These are phyloP conservation scores for Rhamphomyia laevipes DNA, from an alignment of 2,888 invertebrate genomes.

Conservation along the genomic window DNA sequence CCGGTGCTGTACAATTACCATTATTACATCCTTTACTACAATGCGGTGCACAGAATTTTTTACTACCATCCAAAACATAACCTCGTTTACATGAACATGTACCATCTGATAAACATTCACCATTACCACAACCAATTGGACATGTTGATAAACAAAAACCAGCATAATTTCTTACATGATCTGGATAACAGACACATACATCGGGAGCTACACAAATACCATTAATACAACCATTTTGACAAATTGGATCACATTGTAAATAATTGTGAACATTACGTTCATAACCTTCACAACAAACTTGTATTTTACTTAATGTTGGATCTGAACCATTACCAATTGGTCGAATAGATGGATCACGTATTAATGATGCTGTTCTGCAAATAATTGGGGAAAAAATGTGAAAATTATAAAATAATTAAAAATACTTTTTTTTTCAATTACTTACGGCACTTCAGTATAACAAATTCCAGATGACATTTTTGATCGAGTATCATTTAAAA, in stretches of 20 bases:
- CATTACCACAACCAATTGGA: conserved; percentile 55
- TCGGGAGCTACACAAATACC: conserved; percentile 41
- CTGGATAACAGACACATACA: conserved; percentile 36
- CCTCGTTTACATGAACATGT: conserved; percentile 48
- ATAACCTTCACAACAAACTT: conserved; percentile 62
- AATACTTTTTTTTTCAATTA: conserved; percentile 10
- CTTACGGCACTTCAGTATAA: conserved; percentile 37
- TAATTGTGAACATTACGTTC: conserved; percentile 45
- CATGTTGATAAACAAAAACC: conserved; percentile 51
- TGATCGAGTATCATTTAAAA: conserved; percentile 33
- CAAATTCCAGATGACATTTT: conserved; percentile 33
- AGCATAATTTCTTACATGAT: conserved; percentile 30
- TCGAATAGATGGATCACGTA: conserved; percentile 20
- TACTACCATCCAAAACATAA: conserved; percentile 28
- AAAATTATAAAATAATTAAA: not conserved
- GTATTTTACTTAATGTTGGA: conserved; percentile 49
- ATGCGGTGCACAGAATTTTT: conserved; percentile 29
- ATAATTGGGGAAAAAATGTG: conserved; percentile 16
- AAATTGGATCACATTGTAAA: conserved; percentile 39
- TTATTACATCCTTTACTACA: conserved; percentile 33
- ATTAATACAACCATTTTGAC: conserved; percentile 39
- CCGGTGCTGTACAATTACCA: conserved; percentile 39
- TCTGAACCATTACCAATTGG: conserved; percentile 38
- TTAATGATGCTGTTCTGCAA: conserved; percentile 27
- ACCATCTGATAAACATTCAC: conserved; percentile 47